Base-by-base conservation (phyloP, 2,113 vertebrate genomes). In the Campylomormyrus tamandua region DNA sequence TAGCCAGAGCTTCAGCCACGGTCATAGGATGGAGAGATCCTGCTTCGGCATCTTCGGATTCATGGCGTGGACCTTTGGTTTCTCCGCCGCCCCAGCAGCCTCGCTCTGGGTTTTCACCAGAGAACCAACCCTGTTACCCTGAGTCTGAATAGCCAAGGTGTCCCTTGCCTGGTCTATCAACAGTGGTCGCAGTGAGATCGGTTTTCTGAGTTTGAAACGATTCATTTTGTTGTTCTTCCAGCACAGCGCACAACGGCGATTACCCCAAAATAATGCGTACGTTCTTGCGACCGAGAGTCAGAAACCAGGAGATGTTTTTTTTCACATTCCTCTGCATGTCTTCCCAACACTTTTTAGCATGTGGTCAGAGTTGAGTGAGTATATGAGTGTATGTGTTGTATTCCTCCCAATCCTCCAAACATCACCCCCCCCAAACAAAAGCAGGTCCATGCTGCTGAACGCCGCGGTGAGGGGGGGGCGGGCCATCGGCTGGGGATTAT, bases 401-500 rank as follows among this genome's bases (percentile, higher is more conserved):
- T 96, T 95, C 96, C 95, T 93, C 95, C 95, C 95, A 95, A 93
- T 91, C 92, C 94, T 96, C 96, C 96, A 97, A 97, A 97, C 96
- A 97, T 97, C 95, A 96, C 95, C 96, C 96, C 17, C 52, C 95
- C 97, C 96, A 97, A 97, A 97, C 96, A 97, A 97, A 97, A 97
- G 95, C 95, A 97, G 95, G 96, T 95, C 95, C 96, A 96, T 96
- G 96, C 96, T 96, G 95, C 95, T 97, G 96, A 96, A 96, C 97
- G 96, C 96, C 96, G 96, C 96, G 21, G 21, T 0, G 96, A 96
- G 96, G 96, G 96, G 96, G 96, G 95, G 95, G 96, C 95, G 96
- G 96, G 95, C 95, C 95, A 97, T 97, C 96, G 96, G 96, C 96
- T 96, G 94, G 90, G 95, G 96, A 97, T 97, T 97, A 97, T 97